Conservation (phyloP, 2,113 vertebrate species). For the Dunckerocampus dactyliophorus region DNA sequence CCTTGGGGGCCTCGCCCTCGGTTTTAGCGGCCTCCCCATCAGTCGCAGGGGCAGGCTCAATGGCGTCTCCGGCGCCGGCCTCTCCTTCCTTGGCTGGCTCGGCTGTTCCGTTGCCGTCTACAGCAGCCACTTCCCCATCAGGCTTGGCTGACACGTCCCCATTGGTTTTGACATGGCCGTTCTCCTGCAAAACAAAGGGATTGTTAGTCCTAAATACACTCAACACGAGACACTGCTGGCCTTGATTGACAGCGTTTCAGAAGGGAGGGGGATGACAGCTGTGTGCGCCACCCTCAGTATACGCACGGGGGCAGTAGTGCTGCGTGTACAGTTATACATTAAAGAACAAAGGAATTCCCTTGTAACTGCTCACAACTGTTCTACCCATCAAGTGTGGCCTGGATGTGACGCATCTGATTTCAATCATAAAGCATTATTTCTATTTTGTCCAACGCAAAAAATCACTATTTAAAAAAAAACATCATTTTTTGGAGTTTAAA, state of each 20-base stretch:
- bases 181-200: conserved; percentile 76
- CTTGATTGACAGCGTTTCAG: neutral
- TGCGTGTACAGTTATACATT: conserved; percentile 4
- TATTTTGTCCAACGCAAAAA: too few species aligned
- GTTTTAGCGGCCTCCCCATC: conserved; percentile 74
- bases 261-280: conserved; percentile 21
- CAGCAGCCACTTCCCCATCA: conserved; percentile 71
- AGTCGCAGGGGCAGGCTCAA: conserved; percentile 77
- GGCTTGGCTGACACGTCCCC: conserved; percentile 83
- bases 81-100: conserved; percentile 72
- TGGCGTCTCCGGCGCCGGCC: conserved; percentile 69
- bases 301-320: conserved; percentile 59
- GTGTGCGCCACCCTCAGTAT: conserved; percentile 6
- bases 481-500: neutral
- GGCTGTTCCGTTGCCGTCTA: conserved; percentile 78
- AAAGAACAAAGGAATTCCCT: conserved; percentile 68
- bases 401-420: neutral
- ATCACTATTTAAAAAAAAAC: too few species aligned
- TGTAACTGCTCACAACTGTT: conserved; percentile 27
- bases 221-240: neutral
- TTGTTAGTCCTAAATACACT: conserved; percentile 12
- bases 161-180: conserved; percentile 89
- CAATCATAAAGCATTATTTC: neutral
- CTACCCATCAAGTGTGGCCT: conserved; percentile 5
- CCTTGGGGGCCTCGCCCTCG: conserved; percentile 75